A percentile compares a stretch with the other conserved stretches of the same genome.
Conservation (phyloP, 2,113 vertebrate genomes). For the Percina caprodes region DNA sequence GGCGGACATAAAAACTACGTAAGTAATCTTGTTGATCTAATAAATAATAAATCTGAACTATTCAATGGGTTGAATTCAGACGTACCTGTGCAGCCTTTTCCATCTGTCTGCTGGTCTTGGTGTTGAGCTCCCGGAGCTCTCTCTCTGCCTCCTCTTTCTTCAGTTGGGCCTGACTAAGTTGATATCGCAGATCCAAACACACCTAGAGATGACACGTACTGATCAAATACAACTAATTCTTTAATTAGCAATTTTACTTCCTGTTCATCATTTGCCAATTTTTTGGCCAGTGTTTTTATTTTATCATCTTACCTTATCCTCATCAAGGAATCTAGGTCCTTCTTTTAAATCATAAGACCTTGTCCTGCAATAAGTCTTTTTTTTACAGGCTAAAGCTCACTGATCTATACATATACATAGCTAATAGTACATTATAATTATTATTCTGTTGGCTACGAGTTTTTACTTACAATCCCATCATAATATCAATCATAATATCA, state of each 20-base stretch:
- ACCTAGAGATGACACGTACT: constrained; percentile 82
- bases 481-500: too few relatives aligned
- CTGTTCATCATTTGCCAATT: neutral
- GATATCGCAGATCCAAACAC: constrained; percentile 91
- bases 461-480: neutral
- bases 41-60: neutral
- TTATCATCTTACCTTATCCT: neutral
- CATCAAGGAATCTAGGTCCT: neutral
- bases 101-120: constrained; percentile 87
- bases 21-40: neutral
- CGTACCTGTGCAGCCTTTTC: constrained; percentile 92
- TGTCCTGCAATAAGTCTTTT: rapidly evolving
- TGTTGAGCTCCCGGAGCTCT: constrained; percentile 88
- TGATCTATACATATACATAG: neutral
- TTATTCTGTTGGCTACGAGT: neutral
- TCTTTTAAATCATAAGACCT: neutral
- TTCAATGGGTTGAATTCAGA: neutral
- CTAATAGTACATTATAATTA: neutral
- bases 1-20: neutral
- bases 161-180: constrained; percentile 89
- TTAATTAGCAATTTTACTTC: constrained; percentile 1
- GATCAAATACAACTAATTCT: constrained; percentile 1
- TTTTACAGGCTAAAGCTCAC: neutral
- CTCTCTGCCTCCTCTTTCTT: constrained; percentile 94
- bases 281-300: neutral